A percentile compares a stretch with the other conserved stretches of the same genome.
Evolutionary conservation across 2,888 invertebrate genomes (phyloP).

Genomic region (Trachelus stipa): DNA sequence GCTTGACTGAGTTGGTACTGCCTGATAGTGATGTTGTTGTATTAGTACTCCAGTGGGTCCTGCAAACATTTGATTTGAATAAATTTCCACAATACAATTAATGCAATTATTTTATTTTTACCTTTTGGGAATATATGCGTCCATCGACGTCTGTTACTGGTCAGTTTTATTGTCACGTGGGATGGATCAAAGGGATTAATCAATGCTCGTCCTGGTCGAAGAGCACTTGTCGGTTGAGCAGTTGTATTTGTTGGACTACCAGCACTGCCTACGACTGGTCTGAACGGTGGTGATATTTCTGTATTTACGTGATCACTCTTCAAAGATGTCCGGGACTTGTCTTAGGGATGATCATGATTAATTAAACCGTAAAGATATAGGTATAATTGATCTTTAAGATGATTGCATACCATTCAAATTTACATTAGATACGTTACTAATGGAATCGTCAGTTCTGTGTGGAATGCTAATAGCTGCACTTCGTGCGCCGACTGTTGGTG

Average conservation of each 20-base stretch:
- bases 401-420: slow-evolving; percentile 46
- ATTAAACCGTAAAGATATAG: slow-evolving; percentile 9
- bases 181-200: slow-evolving; percentile 99
- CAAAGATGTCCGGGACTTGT: slow-evolving; percentile 46
- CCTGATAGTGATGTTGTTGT: slow-evolving; percentile 94
- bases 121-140: slow-evolving; percentile 98
- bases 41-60: slow-evolving; percentile 91
- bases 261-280: slow-evolving; percentile 71
- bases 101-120: slow-evolving; percentile 44
- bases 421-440: slow-evolving; percentile 47
- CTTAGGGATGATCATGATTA: slow-evolving; percentile 7
- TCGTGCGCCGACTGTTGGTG: slow-evolving; percentile 45
- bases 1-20: slow-evolving; percentile 75
- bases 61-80: slow-evolving; percentile 46
- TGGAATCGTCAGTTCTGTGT: slow-evolving; percentile 48
- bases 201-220: slow-evolving; percentile 84
- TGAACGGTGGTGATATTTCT: slow-evolving; percentile 69
- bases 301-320: slow-evolving; percentile 64
- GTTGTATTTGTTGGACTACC: slow-evolving; percentile 68
- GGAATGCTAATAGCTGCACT: slow-evolving; percentile 66
- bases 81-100: background rate
- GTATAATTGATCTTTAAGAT: slow-evolving; percentile 6
- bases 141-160: slow-evolving; percentile 96
- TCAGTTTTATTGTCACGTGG: slow-evolving; percentile 94
- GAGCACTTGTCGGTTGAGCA: slow-evolving; percentile 49